phyloP scores from a whole-genome alignment of 1,140 invertebrate genomes.

The Acromyrmex heyeri region DNA sequence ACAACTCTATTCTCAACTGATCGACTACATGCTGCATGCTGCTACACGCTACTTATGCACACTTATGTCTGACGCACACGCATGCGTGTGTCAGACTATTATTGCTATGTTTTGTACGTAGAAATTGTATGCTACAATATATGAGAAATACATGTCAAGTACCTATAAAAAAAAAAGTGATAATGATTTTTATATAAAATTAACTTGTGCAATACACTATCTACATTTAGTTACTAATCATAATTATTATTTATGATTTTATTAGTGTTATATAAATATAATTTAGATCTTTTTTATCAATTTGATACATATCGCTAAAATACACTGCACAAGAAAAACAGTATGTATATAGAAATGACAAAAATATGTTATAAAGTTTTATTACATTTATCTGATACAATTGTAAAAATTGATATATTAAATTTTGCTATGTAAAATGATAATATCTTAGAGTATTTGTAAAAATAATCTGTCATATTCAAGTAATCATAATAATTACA shows the following conservation, averaged over 20 bases:
- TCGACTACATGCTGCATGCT: neutral
- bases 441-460: neutral
- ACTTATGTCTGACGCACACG: neutral
- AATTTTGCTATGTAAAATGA: neutral
- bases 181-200: neutral
- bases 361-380: neutral
- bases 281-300: neutral
- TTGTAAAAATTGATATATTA: slow-evolving; percentile 11
- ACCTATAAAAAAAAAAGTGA: neutral
- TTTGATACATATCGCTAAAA: neutral
- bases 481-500: neutral
- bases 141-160: neutral
- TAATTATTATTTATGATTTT: neutral
- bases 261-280: neutral
- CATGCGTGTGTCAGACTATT: neutral
- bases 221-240: slow-evolving; percentile 22
- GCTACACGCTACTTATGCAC: no score
- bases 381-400: neutral
- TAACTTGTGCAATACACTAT: neutral
- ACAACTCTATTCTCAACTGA: neutral
- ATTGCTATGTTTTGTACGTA: neutral
- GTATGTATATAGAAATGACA: neutral
- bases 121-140: neutral
- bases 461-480: slow-evolving; percentile 12
- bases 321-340: neutral